phyloP scores from a whole-genome alignment of 2,113 vertebrate species.

The Lepisosteus osseus region DNA sequence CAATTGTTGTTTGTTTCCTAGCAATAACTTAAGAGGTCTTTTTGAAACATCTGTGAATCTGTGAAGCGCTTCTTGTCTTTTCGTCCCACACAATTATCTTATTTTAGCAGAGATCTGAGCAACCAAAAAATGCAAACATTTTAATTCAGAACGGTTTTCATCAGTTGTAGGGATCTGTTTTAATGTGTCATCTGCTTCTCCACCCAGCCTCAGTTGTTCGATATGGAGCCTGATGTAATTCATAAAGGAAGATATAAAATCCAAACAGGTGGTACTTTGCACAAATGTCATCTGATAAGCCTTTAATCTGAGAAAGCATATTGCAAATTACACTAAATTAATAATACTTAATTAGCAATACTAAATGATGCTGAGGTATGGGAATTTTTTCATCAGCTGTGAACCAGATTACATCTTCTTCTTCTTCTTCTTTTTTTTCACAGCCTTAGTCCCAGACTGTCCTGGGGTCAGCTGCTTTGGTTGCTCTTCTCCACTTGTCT shows the following conservation, averaged over 20 bases:
- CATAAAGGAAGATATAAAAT: conserved; percentile 30
- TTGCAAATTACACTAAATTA: conserved; percentile 52
- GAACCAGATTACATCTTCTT: conserved; percentile 19
- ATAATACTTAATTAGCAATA: conserved; percentile 54
- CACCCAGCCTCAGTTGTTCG: too few species aligned
- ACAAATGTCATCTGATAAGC: conserved; percentile 38
- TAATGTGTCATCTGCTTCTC: background rate
- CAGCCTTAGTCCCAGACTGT: too few species aligned
- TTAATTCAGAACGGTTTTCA: too few species aligned
- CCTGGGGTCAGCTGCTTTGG: too few species aligned
- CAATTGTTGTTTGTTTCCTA: too few species aligned
- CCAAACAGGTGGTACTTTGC: conserved; percentile 42
- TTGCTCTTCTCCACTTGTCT: too few species aligned
- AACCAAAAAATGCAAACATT: too few species aligned
- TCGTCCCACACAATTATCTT: too few species aligned
- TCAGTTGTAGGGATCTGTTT: background rate
- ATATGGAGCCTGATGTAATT: conserved; percentile 22
- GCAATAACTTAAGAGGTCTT: too few species aligned
- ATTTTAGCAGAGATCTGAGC: too few species aligned
- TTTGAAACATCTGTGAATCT: too few species aligned
- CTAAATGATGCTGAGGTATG: conserved; percentile 49
- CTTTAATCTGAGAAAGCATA: conserved; percentile 50
- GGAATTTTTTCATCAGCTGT: conserved; percentile 54
- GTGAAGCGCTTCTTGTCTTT: too few species aligned
- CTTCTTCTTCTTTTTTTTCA: conserved; percentile 27